These are phyloP conservation scores for Aphidius ervi DNA, from an alignment of 1,140 invertebrate genomes.

Conservation along the genomic window DNA sequence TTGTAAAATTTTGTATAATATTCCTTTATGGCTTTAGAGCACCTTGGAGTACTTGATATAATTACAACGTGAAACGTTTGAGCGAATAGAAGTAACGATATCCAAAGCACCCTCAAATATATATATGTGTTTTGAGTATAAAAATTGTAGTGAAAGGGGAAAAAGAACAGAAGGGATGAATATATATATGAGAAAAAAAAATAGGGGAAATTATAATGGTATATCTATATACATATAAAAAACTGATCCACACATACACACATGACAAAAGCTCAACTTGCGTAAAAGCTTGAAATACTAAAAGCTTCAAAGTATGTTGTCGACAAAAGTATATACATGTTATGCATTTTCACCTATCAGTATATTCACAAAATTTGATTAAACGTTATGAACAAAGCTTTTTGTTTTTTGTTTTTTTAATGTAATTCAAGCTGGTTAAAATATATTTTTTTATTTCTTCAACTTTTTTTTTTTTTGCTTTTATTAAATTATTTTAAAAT, in stretches of 20 bases:
- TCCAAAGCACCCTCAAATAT: conserved; percentile 8
- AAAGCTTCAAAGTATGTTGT: conserved; percentile 23
- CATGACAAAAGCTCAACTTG: conserved; percentile 20
- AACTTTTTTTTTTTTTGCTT: too few species aligned
- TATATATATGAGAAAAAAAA: background rate
- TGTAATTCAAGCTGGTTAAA: too few species aligned
- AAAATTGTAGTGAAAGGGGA: background rate
- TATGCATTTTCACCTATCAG: conserved; percentile 4
- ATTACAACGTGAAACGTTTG: conserved; percentile 20
- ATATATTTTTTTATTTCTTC: too few species aligned
- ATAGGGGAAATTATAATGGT: conserved; percentile 1
- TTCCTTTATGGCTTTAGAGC: conserved; percentile 11
- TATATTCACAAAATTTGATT: background rate
- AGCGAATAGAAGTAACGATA: conserved; percentile 17
- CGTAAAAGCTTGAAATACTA: conserved; percentile 29
- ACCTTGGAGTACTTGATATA: conserved; percentile 24
- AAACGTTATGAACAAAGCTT: background rate
- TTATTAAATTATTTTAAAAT: too few species aligned
- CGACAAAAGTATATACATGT: background rate
- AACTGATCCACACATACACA: conserved; percentile 1
- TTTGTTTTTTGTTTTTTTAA: too few species aligned
- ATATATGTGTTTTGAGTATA: background rate
- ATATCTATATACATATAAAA: background rate
- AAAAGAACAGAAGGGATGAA: conserved; percentile 3
- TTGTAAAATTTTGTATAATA: conserved; percentile 21